Evolutionary conservation across 2,888 invertebrate species (phyloP).

Genomic region (Cerceris ruficornis): DNA sequence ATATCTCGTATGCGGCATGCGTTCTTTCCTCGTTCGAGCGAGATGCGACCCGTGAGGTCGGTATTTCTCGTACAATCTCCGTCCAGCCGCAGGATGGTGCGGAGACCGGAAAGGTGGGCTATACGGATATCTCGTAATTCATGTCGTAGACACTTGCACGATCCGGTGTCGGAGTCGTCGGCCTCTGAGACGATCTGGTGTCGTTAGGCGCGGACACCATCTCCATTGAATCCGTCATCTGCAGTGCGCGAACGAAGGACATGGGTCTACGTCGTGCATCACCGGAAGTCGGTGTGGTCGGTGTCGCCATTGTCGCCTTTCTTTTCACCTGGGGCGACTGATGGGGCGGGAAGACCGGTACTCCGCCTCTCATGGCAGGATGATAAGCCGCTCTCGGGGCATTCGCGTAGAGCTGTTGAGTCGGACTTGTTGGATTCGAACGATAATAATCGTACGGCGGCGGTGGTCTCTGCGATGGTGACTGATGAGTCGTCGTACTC

Average conservation of each 20-base stretch:
- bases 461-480: conserved; percentile 78
- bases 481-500: conserved; percentile 74
- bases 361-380: conserved; percentile 86
- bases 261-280: conserved; percentile 88
- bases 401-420: conserved; percentile 82
- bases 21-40: conserved; percentile 54
- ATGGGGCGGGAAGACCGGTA: conserved; percentile 86
- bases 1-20: conserved; percentile 68
- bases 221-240: conserved; percentile 94
- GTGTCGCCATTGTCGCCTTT: conserved; percentile 71
- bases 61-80: conserved; percentile 72
- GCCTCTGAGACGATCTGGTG: conserved; percentile 73
- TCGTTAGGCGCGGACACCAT: conserved; percentile 84
- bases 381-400: conserved; percentile 83
- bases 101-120: conserved; percentile 82
- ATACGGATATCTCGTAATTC: conserved; percentile 98
- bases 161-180: conserved; percentile 88
- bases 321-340: conserved; percentile 77
- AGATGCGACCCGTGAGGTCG: conserved; percentile 47
- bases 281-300: conserved; percentile 77
- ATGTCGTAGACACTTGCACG: conserved; percentile 96
- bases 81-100: conserved; percentile 73
- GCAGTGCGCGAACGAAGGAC: conserved; percentile 94
- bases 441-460: conserved; percentile 84
- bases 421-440: conserved; percentile 90